A percentile compares a stretch with the other conserved stretches of the same genome.
These are phyloP conservation scores for Anarsia innoxiella DNA, from an alignment of 2,888 invertebrate genomes.

Conservation along the genomic window DNA sequence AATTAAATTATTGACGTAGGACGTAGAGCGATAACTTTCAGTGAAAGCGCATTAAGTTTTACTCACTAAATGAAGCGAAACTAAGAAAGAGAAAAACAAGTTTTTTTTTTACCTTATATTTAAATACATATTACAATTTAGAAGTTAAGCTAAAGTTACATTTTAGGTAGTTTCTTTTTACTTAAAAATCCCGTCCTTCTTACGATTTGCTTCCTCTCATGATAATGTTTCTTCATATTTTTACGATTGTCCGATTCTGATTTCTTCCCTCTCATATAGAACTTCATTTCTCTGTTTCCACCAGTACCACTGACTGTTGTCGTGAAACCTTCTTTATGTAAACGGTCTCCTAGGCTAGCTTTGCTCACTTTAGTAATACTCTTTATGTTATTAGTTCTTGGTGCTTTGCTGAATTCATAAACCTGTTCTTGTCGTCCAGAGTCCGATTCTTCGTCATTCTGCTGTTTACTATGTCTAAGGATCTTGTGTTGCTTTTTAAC, in stretches of 20 bases:
- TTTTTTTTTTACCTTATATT: too few relatives aligned
- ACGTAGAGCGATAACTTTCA: too few relatives aligned
- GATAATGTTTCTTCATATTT: conserved; percentile 79
- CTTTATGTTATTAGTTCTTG: conserved; percentile 68
- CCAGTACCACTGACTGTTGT: conserved; percentile 68
- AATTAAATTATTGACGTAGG: too few relatives aligned
- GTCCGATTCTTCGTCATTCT: conserved; percentile 31
- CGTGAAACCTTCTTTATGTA: conserved; percentile 75
- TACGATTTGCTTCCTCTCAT: conserved; percentile 80
- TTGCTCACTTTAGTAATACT: conserved; percentile 72
- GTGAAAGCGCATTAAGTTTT: too few relatives aligned
- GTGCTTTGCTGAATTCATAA: conserved; percentile 60
- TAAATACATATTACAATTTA: too few relatives aligned
- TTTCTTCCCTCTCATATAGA: conserved; percentile 76
- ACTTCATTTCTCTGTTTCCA: conserved; percentile 89
- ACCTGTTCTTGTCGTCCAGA: conserved; percentile 30
- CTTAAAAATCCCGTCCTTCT: conserved; percentile 56
- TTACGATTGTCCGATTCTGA: conserved; percentile 71
- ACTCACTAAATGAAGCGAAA: too few relatives aligned
- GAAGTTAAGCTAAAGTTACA: too few relatives aligned
- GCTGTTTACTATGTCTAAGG: conserved; percentile 62
- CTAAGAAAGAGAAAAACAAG: too few relatives aligned
- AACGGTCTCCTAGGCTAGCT: conserved; percentile 82
- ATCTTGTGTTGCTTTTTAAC: conserved; percentile 84
- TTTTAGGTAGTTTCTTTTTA: conserved; percentile 46